Percentiles rank a stretch among this genome's conserved stretches.
Conservation (phyloP, 2,888 invertebrate genomes). For the Meteorus colon region DNA sequence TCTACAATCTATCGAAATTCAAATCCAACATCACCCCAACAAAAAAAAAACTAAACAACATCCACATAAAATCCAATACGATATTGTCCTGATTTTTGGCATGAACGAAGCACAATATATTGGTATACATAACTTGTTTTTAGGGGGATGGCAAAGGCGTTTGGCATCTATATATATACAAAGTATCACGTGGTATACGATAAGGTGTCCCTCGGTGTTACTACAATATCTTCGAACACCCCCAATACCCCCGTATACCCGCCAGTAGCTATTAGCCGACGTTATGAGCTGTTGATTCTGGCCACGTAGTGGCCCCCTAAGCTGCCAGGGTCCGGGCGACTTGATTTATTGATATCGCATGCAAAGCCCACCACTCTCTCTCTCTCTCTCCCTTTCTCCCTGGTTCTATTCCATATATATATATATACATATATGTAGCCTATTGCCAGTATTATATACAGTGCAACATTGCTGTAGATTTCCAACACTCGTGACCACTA, state of each 20-base stretch:
- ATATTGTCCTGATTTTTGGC: not conserved
- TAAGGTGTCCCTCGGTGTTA: slow-evolving; percentile 70
- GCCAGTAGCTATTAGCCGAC: slow-evolving; percentile 72
- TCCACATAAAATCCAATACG: slow-evolving; percentile 8
- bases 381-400: slow-evolving; percentile 55
- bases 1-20: too few relatives aligned
- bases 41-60: not conserved
- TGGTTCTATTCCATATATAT: slow-evolving; percentile 14
- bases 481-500: slow-evolving; percentile 9
- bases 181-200: slow-evolving; percentile 58
- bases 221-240: slow-evolving; percentile 69
- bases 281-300: slow-evolving; percentile 74
- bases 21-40: too few relatives aligned
- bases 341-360: slow-evolving; percentile 74
- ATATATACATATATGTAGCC: slow-evolving; percentile 11
- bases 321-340: slow-evolving; percentile 69
- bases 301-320: slow-evolving; percentile 72
- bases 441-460: slow-evolving; percentile 17
- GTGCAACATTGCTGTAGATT: slow-evolving; percentile 8
- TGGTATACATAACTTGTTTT: slow-evolving; percentile 19
- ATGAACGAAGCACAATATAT: not conserved
- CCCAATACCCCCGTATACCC: slow-evolving; percentile 55
- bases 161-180: slow-evolving; percentile 31
- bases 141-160: not conserved
- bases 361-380: slow-evolving; percentile 69